These are phyloP conservation scores for Drosophila fulvimacula DNA, from an alignment of 2,888 invertebrate species.

Conservation along the genomic window DNA sequence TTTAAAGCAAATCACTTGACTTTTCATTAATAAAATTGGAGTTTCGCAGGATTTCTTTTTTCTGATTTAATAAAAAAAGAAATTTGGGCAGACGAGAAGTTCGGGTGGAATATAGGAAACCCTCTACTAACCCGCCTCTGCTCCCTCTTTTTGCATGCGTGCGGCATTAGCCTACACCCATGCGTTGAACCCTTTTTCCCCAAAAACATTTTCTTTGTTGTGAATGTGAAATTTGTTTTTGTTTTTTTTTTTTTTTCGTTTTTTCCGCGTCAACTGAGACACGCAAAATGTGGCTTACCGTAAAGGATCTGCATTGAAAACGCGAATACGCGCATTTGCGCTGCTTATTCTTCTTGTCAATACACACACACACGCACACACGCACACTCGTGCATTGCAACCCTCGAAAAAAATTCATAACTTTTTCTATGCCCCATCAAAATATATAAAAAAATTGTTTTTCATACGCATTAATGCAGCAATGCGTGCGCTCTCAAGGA, in stretches of 20 bases:
- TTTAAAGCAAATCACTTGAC: conserved; percentile 70
- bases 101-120: conserved; percentile 36
- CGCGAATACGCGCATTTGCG: conserved; percentile 53
- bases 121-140: not conserved
- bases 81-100: conserved; percentile 38
- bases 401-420: conserved; percentile 57
- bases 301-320: conserved; percentile 58
- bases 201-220: conserved; percentile 10
- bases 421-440: conserved; percentile 15
- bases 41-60: conserved; percentile 39
- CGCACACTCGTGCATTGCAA: conserved; percentile 38
- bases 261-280: conserved; percentile 64
- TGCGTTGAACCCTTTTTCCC: conserved; percentile 54
- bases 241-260: conserved; percentile 30
- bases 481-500: conserved; percentile 49
- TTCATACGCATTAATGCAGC: conserved; percentile 75
- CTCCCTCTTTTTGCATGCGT: conserved; percentile 14
- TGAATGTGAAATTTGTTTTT: too few species aligned
- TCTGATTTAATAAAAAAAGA: conserved; percentile 31
- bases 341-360: conserved; percentile 58
- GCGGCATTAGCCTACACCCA: conserved; percentile 55
- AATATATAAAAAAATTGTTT: conserved; percentile 48
- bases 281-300: conserved; percentile 73
- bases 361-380: conserved; percentile 10
- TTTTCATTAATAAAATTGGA: conserved; percentile 78